Conservation (phyloP, 2,797 vertebrate species). For the Fringilla coelebs region DNA sequence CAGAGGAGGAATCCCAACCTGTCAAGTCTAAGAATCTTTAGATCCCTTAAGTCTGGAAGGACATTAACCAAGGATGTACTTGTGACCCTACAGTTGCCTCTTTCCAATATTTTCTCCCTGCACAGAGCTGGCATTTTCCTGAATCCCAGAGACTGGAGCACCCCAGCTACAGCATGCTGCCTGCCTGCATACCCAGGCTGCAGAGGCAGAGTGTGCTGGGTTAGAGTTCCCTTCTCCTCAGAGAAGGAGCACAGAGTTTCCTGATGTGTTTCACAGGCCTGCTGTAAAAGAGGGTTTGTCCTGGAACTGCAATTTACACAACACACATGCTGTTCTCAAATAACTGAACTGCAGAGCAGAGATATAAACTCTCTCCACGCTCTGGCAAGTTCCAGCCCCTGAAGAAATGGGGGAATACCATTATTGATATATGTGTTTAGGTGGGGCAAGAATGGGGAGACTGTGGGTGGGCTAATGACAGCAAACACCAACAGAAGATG, state of each 20-base stretch:
- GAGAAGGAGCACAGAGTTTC: neutral
- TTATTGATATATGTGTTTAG: neutral
- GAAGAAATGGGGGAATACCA: neutral
- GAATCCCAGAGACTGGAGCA: neutral
- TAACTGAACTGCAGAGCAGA: neutral
- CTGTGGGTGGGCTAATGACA: neutral
- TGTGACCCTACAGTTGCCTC: neutral
- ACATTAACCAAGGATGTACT: neutral
- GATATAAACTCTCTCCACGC: neutral
- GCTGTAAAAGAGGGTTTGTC: neutral
- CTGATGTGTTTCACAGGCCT: fast-evolving
- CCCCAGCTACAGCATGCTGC: neutral
- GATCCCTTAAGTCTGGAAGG: neutral
- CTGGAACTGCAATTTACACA: neutral
- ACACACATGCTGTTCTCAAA: neutral
- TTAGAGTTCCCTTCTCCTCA: neutral
- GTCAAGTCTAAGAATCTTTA: neutral
- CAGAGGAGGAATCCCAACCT: neutral
- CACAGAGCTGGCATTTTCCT: neutral
- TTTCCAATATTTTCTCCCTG: neutral
- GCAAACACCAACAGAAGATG: neutral
- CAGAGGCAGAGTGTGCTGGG: neutral
- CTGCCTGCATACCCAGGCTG: neutral
- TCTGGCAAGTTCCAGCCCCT: neutral
- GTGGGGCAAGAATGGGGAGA: neutral